Conservation (phyloP, 2,797 vertebrate genomes). For the Sorex maritimensis region DNA sequence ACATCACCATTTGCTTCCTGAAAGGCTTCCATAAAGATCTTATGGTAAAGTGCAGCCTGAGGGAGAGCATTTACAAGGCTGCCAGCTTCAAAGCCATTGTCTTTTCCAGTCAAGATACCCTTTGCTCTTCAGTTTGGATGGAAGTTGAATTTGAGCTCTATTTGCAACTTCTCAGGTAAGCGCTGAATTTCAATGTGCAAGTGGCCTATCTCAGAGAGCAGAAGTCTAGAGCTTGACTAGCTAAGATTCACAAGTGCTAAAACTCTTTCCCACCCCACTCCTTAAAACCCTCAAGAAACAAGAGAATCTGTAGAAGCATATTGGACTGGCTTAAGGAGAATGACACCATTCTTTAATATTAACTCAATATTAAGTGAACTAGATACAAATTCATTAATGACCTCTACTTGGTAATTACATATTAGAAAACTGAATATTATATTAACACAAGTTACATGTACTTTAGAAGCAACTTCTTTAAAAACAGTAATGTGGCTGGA, state of each 20-base stretch:
- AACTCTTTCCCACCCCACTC: not conserved
- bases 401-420: slow-evolving; percentile 40
- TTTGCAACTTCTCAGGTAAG: slow-evolving; percentile 33
- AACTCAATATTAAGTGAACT: slow-evolving; percentile 44
- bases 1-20: slow-evolving; percentile 75
- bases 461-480: slow-evolving; percentile 55
- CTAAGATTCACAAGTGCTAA: not conserved
- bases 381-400: slow-evolving; percentile 14
- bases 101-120: slow-evolving; percentile 33
- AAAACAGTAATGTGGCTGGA: not conserved
- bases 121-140: not conserved
- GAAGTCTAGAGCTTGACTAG: not conserved
- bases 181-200: slow-evolving; percentile 31
- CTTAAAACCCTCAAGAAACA: slow-evolving; percentile 14
- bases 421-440: slow-evolving; percentile 10
- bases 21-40: slow-evolving; percentile 71
- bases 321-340: slow-evolving; percentile 47
- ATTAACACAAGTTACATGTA: slow-evolving; percentile 33
- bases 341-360: not conserved
- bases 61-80: slow-evolving; percentile 62
- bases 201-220: not conserved
- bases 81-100: slow-evolving; percentile 43
- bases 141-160: slow-evolving; percentile 34
- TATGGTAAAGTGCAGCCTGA: slow-evolving; percentile 41
- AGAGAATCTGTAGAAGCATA: not conserved